These are phyloP conservation scores for Branchinecta sandiegonensis DNA, from an alignment of 2,888 invertebrate species.

Conservation along the genomic window DNA sequence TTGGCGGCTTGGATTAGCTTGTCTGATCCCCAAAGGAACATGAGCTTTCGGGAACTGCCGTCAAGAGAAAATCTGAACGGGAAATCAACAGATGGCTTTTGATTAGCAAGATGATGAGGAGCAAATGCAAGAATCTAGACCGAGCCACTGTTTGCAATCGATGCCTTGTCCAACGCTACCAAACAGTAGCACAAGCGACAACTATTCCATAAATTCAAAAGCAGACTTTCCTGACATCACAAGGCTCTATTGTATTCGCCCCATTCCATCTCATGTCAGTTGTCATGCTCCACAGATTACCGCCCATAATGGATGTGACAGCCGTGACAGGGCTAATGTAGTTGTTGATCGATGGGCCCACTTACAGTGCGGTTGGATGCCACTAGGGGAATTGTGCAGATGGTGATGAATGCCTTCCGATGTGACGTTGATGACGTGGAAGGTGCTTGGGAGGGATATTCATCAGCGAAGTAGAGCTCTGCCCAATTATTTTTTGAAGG, in stretches of 20 bases:
- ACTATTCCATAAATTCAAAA: background rate
- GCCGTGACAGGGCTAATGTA: constrained; percentile 12
- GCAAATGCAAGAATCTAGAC: no score
- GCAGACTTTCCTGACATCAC: background rate
- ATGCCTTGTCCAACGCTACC: no score
- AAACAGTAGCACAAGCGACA: no score
- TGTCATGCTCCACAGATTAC: constrained; percentile 15
- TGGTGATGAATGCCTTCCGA: constrained; percentile 11
- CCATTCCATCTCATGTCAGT: constrained; percentile 10
- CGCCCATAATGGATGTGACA: constrained; percentile 16
- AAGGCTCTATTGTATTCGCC: constrained; percentile 10
- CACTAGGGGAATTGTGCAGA: constrained; percentile 14
- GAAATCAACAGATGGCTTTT: constrained; percentile 6
- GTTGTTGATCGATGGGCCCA: constrained; percentile 15
- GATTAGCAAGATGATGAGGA: no score
- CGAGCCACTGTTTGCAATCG: no score
- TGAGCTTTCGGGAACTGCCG: constrained; percentile 7
- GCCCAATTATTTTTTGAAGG: no score
- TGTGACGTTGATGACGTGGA: constrained; percentile 5
- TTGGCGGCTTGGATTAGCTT: constrained; percentile 15
- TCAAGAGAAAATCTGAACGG: background rate
- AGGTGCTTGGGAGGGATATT: constrained; percentile 14
- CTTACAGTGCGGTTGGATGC: constrained; percentile 13
- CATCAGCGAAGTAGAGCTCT: background rate
- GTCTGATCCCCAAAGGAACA: constrained; percentile 15